Conservation (phyloP, 2,888 invertebrate species). For the Megamerina dolium region DNA sequence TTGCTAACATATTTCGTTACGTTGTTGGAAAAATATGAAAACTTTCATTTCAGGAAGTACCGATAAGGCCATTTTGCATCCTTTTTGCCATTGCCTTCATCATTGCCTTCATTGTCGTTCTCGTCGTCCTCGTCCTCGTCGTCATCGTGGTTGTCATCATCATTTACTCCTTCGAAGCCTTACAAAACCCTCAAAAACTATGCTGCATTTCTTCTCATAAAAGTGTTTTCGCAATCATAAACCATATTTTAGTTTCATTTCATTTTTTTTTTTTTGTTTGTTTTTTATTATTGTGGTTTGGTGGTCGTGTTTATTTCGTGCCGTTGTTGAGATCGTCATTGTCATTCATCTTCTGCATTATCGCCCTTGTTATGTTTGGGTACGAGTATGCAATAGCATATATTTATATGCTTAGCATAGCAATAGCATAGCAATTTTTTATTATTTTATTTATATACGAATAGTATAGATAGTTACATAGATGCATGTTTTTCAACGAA, state of each 20-base stretch:
- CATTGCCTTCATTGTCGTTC: constrained; percentile 15
- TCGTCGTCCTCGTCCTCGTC: constrained; percentile 13
- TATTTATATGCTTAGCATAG: not conserved
- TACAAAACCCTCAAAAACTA: too few species aligned
- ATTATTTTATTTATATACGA: not conserved
- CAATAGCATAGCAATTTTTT: not conserved
- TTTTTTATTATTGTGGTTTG: constrained; percentile 18
- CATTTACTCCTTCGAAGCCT: too few species aligned
- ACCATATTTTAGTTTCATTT: too few species aligned
- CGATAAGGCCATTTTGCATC: constrained; percentile 46
- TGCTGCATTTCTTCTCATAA: too few species aligned
- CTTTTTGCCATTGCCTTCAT: too few species aligned
- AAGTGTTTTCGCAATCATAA: too few species aligned
- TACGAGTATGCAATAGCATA: not conserved
- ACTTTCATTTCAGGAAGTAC: constrained; percentile 49
- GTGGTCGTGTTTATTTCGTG: not conserved
- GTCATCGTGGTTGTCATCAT: constrained; percentile 16
- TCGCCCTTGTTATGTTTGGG: not conserved
- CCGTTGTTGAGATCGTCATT: not conserved
- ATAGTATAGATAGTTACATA: not conserved
- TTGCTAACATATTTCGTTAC: constrained; percentile 18
- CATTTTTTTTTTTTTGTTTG: too few species aligned
- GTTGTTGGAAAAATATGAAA: constrained; percentile 42
- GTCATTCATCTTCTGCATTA: not conserved
- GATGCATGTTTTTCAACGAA: not conserved